These are phyloP conservation scores for Cheilinus undulatus DNA, from an alignment of 2,113 vertebrate genomes.

Conservation along the genomic window DNA sequence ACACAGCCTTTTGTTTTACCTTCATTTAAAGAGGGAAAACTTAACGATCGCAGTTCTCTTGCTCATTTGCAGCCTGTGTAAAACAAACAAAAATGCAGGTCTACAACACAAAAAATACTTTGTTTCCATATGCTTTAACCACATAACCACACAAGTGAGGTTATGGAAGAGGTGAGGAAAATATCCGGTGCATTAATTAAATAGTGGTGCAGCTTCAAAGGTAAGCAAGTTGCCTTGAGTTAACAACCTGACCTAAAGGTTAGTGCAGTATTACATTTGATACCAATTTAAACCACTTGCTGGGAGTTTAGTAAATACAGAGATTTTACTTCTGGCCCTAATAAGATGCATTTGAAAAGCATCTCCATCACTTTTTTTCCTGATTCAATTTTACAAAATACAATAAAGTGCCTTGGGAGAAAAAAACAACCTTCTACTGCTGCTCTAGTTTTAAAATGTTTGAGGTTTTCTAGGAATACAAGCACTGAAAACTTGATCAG, in stretches of 20 bases:
- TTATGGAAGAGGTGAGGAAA: neutral
- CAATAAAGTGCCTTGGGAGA: neutral
- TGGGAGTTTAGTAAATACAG: conserved; percentile 15
- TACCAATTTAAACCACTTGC: conserved; percentile 8
- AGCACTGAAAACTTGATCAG: too few relatives aligned
- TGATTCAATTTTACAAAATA: neutral
- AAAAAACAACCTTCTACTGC: too few relatives aligned
- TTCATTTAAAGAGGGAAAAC: conserved; percentile 77
- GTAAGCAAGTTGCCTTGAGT: conserved; percentile 10
- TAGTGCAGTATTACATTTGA: conserved; percentile 3
- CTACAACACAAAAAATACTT: conserved; percentile 3
- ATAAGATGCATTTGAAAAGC: neutral
- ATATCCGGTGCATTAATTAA: neutral
- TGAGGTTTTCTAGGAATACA: too few relatives aligned
- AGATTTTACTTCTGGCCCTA: neutral
- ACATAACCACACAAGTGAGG: conserved; percentile 24
- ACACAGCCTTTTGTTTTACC: conserved; percentile 63
- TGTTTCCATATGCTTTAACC: neutral
- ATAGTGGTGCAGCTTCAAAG: conserved; percentile 6
- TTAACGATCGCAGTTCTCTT: conserved; percentile 72
- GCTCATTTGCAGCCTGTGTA: conserved; percentile 77
- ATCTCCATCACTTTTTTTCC: neutral
- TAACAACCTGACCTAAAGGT: conserved; percentile 1
- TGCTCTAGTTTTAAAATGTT: too few relatives aligned
- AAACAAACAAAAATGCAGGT: conserved; percentile 57